These are phyloP conservation scores for Petrocephalus microphthalmus DNA, from an alignment of 2,113 vertebrate species.

Conservation along the genomic window DNA sequence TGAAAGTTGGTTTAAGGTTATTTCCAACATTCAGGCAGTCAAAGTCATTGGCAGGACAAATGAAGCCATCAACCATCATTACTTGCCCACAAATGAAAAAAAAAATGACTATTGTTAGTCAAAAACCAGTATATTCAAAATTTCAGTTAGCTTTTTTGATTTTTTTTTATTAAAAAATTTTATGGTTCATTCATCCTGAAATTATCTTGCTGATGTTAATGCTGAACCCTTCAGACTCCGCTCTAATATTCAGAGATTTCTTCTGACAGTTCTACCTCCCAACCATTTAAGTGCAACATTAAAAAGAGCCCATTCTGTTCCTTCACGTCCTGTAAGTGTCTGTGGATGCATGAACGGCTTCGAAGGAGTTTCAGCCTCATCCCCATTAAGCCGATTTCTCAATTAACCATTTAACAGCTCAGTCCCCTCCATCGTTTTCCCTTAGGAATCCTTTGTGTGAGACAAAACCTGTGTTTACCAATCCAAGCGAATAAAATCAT, in stretches of 20 bases:
- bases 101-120: background rate
- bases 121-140: background rate
- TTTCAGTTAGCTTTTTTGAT: background rate
- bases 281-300: background rate
- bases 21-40: background rate
- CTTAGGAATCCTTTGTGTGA: background rate
- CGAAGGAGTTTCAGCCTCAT: background rate
- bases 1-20: background rate
- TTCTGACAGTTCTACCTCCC: background rate
- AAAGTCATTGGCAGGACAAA: background rate
- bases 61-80: background rate
- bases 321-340: background rate
- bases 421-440: background rate
- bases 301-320: background rate
- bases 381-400: background rate
- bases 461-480: background rate
- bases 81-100: background rate
- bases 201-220: background rate
- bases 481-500: background rate
- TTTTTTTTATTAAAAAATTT: background rate
- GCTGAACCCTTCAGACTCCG: background rate
- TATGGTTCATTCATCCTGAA: background rate
- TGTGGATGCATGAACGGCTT: background rate
- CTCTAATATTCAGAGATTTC: background rate
- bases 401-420: conserved; percentile 7